Evolutionary conservation across 37 sponge, comb jelly and placozoan species (phyloP).

Genomic region (Amphimedon queenslandica): DNA sequence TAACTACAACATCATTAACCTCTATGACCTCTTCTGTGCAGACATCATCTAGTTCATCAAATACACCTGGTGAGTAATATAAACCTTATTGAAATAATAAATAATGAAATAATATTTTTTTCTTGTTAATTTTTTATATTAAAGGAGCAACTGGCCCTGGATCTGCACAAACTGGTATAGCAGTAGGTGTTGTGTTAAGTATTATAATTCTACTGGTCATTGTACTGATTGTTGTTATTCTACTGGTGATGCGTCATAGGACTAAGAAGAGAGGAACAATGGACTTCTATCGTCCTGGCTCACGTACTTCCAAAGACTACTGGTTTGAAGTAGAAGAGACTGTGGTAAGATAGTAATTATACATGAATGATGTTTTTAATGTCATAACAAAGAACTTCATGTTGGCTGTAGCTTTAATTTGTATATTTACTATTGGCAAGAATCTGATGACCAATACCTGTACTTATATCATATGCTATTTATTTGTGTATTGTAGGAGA

Average conservation of each 20-base stretch:
- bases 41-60: neutral
- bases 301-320: constrained; percentile 16
- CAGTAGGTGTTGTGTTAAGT: constrained; percentile 7
- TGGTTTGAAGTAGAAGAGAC: constrained; percentile 59
- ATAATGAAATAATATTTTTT: no score
- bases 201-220: constrained; percentile 16
- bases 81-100: no score
- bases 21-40: neutral
- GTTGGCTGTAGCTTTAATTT: neutral
- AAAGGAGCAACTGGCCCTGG: neutral
- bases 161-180: neutral
- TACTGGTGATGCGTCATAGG: constrained; percentile 1
- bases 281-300: constrained; percentile 1
- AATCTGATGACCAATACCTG: neutral
- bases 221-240: neutral
- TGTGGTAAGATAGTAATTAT: no score
- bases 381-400: no score
- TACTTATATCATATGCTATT: neutral
- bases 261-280: constrained; percentile 24
- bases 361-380: no score
- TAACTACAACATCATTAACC: neutral
- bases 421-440: no score
- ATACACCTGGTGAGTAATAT: constrained; percentile 7
- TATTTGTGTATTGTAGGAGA: constrained; percentile 39
- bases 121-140: no score